Evolutionary conservation across 1,140 invertebrate genomes (phyloP), one percentile per base, ranked within the genome.

Genomic region (Lamellibrachia luymesi): DNA sequence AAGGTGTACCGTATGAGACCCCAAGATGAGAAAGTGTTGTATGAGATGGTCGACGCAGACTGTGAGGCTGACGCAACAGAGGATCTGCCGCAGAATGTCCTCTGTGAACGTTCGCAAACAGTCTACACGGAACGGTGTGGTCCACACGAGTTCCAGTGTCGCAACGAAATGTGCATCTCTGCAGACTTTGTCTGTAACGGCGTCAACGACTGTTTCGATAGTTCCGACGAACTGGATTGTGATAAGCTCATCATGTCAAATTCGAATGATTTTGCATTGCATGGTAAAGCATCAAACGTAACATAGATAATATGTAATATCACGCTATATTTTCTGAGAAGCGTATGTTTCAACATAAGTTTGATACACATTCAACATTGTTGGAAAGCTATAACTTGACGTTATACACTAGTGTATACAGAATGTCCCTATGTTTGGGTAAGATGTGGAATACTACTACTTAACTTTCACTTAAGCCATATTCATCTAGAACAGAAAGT

Each of bases 171-270:
- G 92, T 95, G 94, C 93, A 94, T 95, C 90, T 90, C 92, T 51
- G 91, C 93, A 91, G 94, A 94, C 93, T 80, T 92, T 91, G 92
- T 93, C 0, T 95, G 95, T 93, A 94, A 95, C 93, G 93, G 93
- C 50, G 80, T 38, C 2, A 93, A 91, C 27, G 93, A 95, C 90
- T 95, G 95, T 92, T 2, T 10, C n/a, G 94, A 95, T 92, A 93
- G 93, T 38, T 90, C 92, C 51, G 94, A 94, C 91, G 94, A 94
- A 51, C 2, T 22, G 51, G 49, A 94, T 64, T 94, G 94, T 93
- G 49, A 52, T 51, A 92, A 94, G 51, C 27, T 27, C 8, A 80
- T 22, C 64, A 80, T 22, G 64, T 22, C 64, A 80, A 2, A 22
- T 80, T 8, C 64, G 25, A 80, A 38, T 38, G 38, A 38, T 38